These are phyloP conservation scores for Brachyrhaphis roseni DNA, from an alignment of 2,797 vertebrate genomes.

Conservation along the genomic window DNA sequence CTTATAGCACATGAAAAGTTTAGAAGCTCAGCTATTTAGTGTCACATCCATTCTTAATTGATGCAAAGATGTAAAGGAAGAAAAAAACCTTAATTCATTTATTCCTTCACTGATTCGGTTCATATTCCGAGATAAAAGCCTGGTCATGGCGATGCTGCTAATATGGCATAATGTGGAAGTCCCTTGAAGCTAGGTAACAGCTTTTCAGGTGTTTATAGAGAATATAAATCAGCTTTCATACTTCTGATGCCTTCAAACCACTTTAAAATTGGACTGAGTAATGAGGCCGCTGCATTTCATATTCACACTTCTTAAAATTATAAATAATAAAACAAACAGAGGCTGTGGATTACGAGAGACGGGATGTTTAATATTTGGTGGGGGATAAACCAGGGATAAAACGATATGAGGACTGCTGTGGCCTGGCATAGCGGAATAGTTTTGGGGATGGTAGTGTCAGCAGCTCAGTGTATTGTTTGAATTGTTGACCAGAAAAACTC, in stretches of 20 bases:
- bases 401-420: conserved; percentile 2
- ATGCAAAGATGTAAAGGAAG: conserved; percentile 46
- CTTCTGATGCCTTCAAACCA: conserved; percentile 63
- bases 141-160: conserved; percentile 40
- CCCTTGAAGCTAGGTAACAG: conserved; percentile 56
- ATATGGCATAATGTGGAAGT: conserved; percentile 51
- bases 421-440: not conserved
- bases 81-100: conserved; percentile 37
- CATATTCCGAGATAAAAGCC: conserved; percentile 37
- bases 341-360: conserved; percentile 15
- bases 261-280: conserved; percentile 66
- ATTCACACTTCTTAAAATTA: conserved; percentile 48
- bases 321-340: conserved; percentile 53
- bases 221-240: conserved; percentile 61
- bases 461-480: not conserved
- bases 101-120: conserved; percentile 33
- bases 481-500: not conserved
- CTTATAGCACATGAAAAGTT: conserved; percentile 64
- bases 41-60: conserved; percentile 46
- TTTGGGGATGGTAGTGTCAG: not conserved
- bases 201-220: conserved; percentile 70
- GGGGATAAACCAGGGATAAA: conserved; percentile 6
- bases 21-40: conserved; percentile 46
- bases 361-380: conserved; percentile 31
- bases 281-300: conserved; percentile 49